phyloP scores from a whole-genome alignment of 2,888 invertebrate species.

The Mactromeris polynyma region DNA sequence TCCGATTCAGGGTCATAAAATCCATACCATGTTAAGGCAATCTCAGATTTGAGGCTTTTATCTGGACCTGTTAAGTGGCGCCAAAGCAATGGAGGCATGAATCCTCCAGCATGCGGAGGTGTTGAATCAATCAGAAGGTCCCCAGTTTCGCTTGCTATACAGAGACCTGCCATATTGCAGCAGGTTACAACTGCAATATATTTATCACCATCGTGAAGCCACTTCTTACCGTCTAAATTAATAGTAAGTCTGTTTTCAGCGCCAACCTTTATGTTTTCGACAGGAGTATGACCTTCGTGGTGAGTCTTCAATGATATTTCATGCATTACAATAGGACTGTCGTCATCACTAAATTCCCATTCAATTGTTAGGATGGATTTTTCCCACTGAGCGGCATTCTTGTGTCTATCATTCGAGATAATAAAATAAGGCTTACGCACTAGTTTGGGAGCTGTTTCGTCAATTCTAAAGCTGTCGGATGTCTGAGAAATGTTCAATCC shows the following conservation, averaged over 20 bases:
- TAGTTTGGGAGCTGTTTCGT: conserved; percentile 47
- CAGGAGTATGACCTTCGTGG: conserved; percentile 60
- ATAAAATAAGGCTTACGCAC: conserved; percentile 29
- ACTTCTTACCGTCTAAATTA: conserved; percentile 40
- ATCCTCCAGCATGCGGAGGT: conserved; percentile 73
- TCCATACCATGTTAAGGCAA: conserved; percentile 71
- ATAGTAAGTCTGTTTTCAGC: conserved; percentile 55
- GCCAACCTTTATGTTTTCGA: conserved; percentile 57
- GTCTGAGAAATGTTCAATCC: conserved; percentile 25
- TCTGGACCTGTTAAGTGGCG: background rate
- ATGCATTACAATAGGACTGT: conserved; percentile 65
- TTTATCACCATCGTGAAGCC: conserved; percentile 66
- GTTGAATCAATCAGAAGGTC: conserved; percentile 72
- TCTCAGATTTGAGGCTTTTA: background rate
- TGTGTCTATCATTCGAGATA: background rate
- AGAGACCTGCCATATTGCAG: conserved; percentile 72
- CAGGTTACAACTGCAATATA: conserved; percentile 61
- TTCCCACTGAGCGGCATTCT: conserved; percentile 53
- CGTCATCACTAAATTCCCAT: conserved; percentile 63
- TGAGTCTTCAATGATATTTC: conserved; percentile 57
- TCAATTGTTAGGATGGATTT: conserved; percentile 57
- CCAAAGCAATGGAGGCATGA: conserved; percentile 66
- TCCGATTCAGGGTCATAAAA: conserved; percentile 71
- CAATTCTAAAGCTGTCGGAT: conserved; percentile 57
- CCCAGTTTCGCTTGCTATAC: conserved; percentile 55